A percentile compares a stretch with the other conserved stretches of the same genome.
These are phyloP conservation scores for Rostratula benghalensis DNA, from an alignment of 2,113 vertebrate genomes.

Conservation along the genomic window DNA sequence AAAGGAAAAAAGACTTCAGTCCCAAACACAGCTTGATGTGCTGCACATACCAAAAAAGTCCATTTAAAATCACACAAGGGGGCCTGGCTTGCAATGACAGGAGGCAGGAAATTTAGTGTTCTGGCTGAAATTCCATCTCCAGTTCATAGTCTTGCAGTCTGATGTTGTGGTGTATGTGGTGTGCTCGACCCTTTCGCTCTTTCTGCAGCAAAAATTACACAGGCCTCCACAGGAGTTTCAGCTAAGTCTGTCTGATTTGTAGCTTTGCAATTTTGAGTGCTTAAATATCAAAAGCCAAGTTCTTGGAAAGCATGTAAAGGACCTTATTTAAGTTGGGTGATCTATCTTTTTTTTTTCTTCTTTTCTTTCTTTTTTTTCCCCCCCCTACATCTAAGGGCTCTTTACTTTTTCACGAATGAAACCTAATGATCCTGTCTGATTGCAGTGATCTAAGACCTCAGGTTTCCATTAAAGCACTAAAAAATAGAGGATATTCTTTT, in stretches of 20 bases:
- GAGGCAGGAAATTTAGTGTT: slow-evolving; percentile 44
- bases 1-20: neutral
- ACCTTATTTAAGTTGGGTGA: neutral
- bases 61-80: slow-evolving; percentile 48
- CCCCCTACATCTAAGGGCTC: neutral
- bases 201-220: neutral
- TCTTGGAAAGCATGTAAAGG: neutral
- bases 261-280: neutral
- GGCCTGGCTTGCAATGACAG: neutral
- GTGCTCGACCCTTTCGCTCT: neutral
- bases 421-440: neutral
- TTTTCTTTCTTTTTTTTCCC: neutral
- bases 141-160: neutral
- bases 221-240: slow-evolving; percentile 22
- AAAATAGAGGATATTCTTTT: neutral
- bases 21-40: slow-evolving; percentile 45
- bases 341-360: neutral
- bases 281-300: neutral
- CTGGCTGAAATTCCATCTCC: slow-evolving; percentile 45
- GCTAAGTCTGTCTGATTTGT: neutral
- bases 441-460: neutral
- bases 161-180: neutral
- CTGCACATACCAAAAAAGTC: slow-evolving; percentile 20
- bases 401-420: neutral
- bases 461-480: neutral